Conservation (phyloP, 2,797 vertebrate genomes). For the Hafferia zeledoni region DNA sequence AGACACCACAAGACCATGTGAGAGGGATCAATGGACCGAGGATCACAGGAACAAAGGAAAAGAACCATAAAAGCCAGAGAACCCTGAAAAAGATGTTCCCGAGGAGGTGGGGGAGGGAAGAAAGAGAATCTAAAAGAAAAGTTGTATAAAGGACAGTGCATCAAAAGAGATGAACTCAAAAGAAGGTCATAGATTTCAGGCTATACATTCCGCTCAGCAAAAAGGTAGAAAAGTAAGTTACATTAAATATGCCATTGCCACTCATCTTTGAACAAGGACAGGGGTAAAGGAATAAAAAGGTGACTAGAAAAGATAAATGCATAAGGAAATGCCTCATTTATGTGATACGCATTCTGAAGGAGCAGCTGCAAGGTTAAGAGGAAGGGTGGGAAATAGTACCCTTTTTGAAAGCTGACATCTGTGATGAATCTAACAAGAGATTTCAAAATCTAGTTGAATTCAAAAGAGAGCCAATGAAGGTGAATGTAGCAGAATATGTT, state of each 20-base stretch:
- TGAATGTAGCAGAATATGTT: neutral
- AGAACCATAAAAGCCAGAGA: neutral
- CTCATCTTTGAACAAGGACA: neutral
- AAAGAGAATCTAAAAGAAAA: neutral
- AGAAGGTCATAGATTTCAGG: neutral
- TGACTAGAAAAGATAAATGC: neutral
- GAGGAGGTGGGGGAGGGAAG: neutral
- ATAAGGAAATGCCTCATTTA: neutral
- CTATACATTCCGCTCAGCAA: neutral
- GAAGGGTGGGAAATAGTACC: neutral
- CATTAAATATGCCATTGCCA: neutral
- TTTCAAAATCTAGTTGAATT: neutral
- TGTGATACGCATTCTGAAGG: neutral
- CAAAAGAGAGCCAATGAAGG: neutral
- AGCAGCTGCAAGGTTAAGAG: neutral
- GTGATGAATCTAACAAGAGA: neutral
- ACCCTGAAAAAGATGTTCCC: neutral
- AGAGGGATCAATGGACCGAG: neutral
- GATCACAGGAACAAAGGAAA: constrained; percentile 9
- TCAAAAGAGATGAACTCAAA: neutral
- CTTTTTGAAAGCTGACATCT: neutral
- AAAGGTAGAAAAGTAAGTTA: neutral
- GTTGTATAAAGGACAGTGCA: neutral
- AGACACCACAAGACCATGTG: fast-evolving
- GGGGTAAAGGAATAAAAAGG: neutral